These are phyloP conservation scores for Dendrolimus houi DNA, from an alignment of 2,888 invertebrate species.

Conservation along the genomic window DNA sequence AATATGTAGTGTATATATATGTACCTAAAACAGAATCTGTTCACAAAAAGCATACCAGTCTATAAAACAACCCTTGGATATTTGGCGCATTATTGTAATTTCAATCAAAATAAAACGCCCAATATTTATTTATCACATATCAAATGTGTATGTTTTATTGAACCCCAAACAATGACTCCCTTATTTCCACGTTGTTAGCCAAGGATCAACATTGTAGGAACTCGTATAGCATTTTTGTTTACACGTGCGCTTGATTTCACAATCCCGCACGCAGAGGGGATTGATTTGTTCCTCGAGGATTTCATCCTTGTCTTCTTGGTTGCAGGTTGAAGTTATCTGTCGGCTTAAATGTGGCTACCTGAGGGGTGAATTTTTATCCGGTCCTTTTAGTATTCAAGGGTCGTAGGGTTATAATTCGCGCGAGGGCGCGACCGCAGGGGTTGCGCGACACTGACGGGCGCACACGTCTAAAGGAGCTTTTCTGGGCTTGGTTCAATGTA, in stretches of 20 bases:
- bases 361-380: slow-evolving; percentile 62
- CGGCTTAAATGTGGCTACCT: slow-evolving; percentile 62
- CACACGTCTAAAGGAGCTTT: slow-evolving; percentile 38
- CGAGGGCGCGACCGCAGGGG: slow-evolving; percentile 51
- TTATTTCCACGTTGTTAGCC: slow-evolving; percentile 47
- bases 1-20: no score
- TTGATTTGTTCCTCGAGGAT: slow-evolving; percentile 59
- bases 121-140: slow-evolving; percentile 17
- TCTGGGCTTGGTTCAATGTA: slow-evolving; percentile 19
- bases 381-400: slow-evolving; percentile 61
- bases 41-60: no score
- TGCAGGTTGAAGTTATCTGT: slow-evolving; percentile 51
- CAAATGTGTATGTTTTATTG: slow-evolving; percentile 15
- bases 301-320: slow-evolving; percentile 42
- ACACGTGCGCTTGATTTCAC: slow-evolving; percentile 48
- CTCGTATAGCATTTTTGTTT: slow-evolving; percentile 45
- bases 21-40: no score
- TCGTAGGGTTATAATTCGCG: slow-evolving; percentile 62
- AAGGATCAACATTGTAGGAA: slow-evolving; percentile 45
- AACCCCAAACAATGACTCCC: slow-evolving; percentile 23
- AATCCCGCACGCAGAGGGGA: slow-evolving; percentile 41
- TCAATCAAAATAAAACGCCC: neutral
- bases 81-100: neutral
- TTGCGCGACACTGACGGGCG: slow-evolving; percentile 34
- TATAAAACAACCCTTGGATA: no score